A percentile compares a stretch with the other conserved stretches of the same genome.
phyloP scores from a whole-genome alignment of 1,140 invertebrate species.

The Neodiprion fabricii region DNA sequence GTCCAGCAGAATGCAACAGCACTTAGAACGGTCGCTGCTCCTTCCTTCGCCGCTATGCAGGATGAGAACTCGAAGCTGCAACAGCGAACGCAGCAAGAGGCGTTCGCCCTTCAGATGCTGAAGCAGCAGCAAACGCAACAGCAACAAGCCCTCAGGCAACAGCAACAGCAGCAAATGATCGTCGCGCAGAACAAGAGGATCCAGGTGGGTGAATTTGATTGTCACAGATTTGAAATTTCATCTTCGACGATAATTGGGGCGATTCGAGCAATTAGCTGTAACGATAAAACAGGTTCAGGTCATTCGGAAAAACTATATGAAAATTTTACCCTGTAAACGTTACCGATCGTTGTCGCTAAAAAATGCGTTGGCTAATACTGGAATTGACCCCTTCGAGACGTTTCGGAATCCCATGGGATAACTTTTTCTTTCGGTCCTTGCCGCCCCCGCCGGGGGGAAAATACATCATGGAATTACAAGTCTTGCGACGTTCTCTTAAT shows the following conservation, averaged over 20 bases:
- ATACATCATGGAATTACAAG: no score
- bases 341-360: no score
- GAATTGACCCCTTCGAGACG: no score
- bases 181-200: conserved; percentile 50
- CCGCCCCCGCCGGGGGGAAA: no score
- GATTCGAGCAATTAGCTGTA: no score
- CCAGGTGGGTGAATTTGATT: conserved; percentile 38
- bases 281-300: no score
- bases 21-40: conserved; percentile 46
- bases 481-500: neutral
- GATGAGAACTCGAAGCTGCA: conserved; percentile 47
- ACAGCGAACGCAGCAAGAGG: conserved; percentile 51
- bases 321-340: no score
- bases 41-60: conserved; percentile 47
- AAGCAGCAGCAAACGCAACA: conserved; percentile 49
- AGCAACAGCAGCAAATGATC: conserved; percentile 52
- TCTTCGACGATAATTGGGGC: neutral
- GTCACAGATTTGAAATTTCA: neutral
- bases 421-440: no score
- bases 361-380: no score
- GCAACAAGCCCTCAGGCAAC: conserved; percentile 49
- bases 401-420: no score
- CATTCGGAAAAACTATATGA: no score
- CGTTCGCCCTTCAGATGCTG: conserved; percentile 31
- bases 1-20: conserved; percentile 50